Conservation (phyloP, 2,888 invertebrate species). For the Subacronicta megacephala region DNA sequence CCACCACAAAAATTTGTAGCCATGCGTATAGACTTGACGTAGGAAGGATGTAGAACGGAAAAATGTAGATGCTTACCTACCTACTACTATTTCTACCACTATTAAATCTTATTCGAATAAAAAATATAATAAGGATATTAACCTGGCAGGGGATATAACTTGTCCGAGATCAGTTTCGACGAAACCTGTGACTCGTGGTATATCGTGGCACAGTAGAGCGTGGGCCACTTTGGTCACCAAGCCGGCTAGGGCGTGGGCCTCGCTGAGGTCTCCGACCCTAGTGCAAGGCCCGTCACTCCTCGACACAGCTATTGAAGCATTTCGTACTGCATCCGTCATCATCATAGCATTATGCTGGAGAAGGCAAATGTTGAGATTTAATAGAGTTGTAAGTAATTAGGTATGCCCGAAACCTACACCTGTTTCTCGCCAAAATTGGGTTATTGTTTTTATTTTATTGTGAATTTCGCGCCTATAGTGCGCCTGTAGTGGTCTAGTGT, state of each 20-base stretch:
- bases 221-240: constrained; percentile 80
- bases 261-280: constrained; percentile 77
- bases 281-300: constrained; percentile 67
- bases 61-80: no score
- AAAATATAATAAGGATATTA: constrained; percentile 25
- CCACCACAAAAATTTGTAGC: no score
- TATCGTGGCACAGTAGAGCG: constrained; percentile 76
- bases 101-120: no score
- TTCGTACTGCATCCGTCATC: constrained; percentile 79
- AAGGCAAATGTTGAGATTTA: constrained; percentile 1
- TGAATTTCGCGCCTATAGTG: no score
- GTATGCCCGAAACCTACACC: no score
- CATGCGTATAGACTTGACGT: no score
- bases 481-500: no score
- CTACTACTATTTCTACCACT: no score
- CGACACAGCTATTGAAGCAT: constrained; percentile 67
- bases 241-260: constrained; percentile 81
- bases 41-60: no score
- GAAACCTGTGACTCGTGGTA: constrained; percentile 77
- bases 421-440: no score
- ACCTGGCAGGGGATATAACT: constrained; percentile 82
- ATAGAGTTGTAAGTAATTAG: no score
- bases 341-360: constrained; percentile 76
- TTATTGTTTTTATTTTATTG: no score
- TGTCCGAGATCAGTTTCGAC: constrained; percentile 78